A percentile compares a stretch with the other conserved stretches of the same genome.
phyloP scores from a whole-genome alignment of 2,113 vertebrate genomes.

The Tinamus guttatus region DNA sequence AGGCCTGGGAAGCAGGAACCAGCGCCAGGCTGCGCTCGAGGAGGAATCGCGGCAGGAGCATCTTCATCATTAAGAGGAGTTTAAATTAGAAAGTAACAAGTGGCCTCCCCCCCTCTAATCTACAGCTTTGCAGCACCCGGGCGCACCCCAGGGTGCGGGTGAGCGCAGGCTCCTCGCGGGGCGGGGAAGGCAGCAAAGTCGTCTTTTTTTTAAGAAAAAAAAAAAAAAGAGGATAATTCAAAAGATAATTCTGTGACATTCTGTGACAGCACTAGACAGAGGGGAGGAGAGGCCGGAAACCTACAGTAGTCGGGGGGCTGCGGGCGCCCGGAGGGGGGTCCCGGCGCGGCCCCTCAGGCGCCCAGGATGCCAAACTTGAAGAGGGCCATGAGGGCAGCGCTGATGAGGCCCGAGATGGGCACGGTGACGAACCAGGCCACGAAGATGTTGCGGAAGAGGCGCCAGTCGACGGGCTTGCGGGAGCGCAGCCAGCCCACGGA shows the following conservation, averaged over 20 bases:
- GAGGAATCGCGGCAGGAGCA: neutral
- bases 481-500: constrained; percentile 96
- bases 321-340: neutral
- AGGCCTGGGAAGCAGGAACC: no score
- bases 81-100: neutral
- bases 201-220: neutral
- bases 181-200: no score
- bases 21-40: no score
- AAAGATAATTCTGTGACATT: neutral
- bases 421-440: constrained; percentile 98
- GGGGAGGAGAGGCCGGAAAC: constrained; percentile 57
- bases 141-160: neutral
- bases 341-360: neutral
- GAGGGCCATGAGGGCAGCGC: constrained; percentile 93
- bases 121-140: constrained; percentile 24
- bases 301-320: constrained; percentile 59
- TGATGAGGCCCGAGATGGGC: constrained; percentile 92
- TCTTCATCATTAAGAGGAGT: neutral
- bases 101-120: constrained; percentile 47
- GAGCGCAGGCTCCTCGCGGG: neutral
- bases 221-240: neutral
- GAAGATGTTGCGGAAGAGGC: constrained; percentile 95
- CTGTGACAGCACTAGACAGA: constrained; percentile 61
- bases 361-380: constrained; percentile 80
- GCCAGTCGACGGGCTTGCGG: constrained; percentile 94